These are phyloP conservation scores for Lathronympha strigana DNA, from an alignment of 2,888 invertebrate genomes.

Conservation along the genomic window DNA sequence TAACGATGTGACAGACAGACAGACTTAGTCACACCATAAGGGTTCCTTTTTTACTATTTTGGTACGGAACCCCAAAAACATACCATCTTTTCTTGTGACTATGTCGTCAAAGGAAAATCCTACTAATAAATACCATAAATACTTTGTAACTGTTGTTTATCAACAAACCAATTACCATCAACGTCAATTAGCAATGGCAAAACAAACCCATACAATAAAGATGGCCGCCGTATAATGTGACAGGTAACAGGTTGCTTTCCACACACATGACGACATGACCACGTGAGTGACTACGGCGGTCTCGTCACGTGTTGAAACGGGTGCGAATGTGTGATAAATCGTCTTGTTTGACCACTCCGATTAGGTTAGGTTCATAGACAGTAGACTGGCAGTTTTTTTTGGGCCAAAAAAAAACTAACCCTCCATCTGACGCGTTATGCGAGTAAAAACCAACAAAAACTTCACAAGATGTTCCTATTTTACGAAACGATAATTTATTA, in stretches of 20 bases:
- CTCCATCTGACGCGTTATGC: no score
- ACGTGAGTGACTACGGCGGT: not conserved
- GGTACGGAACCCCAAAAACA: no score
- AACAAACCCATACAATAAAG: slow-evolving; percentile 38
- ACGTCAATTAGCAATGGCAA: slow-evolving; percentile 20
- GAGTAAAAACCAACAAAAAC: no score
- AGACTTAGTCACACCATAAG: no score
- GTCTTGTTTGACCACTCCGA: slow-evolving; percentile 1
- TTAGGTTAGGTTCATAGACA: no score
- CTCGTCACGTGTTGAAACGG: slow-evolving; percentile 20
- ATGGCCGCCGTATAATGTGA: slow-evolving; percentile 49
- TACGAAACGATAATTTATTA: not conserved
- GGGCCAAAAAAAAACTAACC: no score
- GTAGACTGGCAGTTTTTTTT: no score
- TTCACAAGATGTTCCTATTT: not conserved
- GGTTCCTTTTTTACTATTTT: no score
- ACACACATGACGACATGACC: slow-evolving; percentile 18
- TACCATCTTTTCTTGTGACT: not conserved
- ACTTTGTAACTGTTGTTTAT: slow-evolving; percentile 13
- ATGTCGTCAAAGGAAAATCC: slow-evolving; percentile 4
- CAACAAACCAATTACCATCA: not conserved
- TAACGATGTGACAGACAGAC: no score
- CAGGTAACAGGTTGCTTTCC: slow-evolving; percentile 44
- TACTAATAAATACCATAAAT: not conserved
- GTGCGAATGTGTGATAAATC: slow-evolving; percentile 2